phyloP scores from a whole-genome alignment of 1,140 invertebrate species.

The Pseudomyrmex sp. region DNA sequence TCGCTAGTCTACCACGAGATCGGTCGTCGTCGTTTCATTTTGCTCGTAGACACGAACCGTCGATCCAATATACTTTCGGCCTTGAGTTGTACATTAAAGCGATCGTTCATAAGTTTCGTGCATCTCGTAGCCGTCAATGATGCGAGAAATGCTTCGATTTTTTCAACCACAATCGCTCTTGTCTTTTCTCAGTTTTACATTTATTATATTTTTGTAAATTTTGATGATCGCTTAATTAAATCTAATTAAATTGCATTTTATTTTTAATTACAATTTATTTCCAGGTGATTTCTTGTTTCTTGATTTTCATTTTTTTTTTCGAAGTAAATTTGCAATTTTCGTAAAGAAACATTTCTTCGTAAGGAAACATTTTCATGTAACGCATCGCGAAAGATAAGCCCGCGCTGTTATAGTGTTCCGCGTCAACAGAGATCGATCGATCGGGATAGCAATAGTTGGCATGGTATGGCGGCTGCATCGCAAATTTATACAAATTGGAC shows the following conservation, averaged over 20 bases:
- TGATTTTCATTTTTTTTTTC: too few species aligned
- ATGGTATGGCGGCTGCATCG: not conserved
- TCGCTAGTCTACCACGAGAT: not conserved
- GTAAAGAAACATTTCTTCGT: not conserved
- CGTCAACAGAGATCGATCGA: constrained; percentile 14
- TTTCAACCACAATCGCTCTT: not conserved
- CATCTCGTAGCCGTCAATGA: not conserved
- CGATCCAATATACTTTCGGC: constrained; percentile 31
- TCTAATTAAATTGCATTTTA: not conserved
- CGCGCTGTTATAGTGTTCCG: not conserved
- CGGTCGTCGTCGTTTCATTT: constrained; percentile 19
- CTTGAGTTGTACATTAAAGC: constrained; percentile 1
- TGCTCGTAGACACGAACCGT: constrained; percentile 33
- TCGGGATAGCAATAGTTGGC: not conserved
- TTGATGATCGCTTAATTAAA: too few species aligned
- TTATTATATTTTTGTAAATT: not conserved
- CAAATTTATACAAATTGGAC: constrained; percentile 38
- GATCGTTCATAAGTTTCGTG: constrained; percentile 42
- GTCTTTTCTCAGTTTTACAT: not conserved
- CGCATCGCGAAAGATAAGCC: not conserved
- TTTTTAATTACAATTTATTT: too few species aligned
- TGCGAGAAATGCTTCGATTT: not conserved
- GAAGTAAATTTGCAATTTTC: not conserved
- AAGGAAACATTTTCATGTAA: too few species aligned
- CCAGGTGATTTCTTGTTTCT: too few species aligned